phyloP scores from a whole-genome alignment of 2,888 invertebrate species.

The Pheosia gnoma region DNA sequence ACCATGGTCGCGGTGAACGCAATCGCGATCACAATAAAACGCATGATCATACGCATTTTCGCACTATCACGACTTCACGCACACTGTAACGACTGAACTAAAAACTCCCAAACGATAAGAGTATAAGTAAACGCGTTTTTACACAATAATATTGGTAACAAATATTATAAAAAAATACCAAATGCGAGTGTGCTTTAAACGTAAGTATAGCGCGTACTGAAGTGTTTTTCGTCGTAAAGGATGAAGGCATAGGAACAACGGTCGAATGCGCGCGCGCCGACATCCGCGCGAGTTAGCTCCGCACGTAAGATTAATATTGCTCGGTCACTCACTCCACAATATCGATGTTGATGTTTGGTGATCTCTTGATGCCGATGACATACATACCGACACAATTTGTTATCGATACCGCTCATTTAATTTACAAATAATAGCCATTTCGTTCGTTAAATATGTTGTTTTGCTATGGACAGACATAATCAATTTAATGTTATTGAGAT shows the following conservation, averaged over 20 bases:
- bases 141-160: background rate
- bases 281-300: conserved; percentile 31
- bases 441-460: background rate
- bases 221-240: background rate
- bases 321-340: conserved; percentile 14
- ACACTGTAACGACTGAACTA: background rate
- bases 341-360: conserved; percentile 33
- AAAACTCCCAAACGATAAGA: background rate
- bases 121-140: background rate
- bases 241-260: background rate
- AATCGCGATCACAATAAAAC: conserved; percentile 44
- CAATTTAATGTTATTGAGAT: background rate
- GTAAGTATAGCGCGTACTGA: background rate
- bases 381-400: conserved; percentile 21
- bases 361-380: conserved; percentile 26
- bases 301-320: conserved; percentile 27
- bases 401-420: conserved; percentile 21
- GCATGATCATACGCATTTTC: conserved; percentile 55
- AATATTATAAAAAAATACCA: background rate
- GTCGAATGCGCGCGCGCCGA: conserved; percentile 9
- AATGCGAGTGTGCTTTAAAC: background rate
- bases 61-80: conserved; percentile 16
- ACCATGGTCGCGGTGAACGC: conserved; percentile 44
- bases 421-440: conserved; percentile 10
- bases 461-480: background rate